Base-by-base conservation (phyloP, 2,113 vertebrate species). In the Neodontobutis hainanensis region DNA sequence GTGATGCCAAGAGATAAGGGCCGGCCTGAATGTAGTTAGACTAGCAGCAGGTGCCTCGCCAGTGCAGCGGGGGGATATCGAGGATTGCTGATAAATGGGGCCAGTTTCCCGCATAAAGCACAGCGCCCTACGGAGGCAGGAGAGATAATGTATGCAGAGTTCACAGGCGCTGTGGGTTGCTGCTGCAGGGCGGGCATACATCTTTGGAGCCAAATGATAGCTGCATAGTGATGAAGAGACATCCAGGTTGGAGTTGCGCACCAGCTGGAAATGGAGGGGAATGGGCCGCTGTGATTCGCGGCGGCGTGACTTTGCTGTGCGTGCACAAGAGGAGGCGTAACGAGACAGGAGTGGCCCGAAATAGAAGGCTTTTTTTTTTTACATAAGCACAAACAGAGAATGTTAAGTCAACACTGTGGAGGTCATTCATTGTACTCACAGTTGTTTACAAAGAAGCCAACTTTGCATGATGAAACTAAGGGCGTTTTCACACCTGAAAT, bases 61-160 rank as follows among this genome's bases (percentile, higher is more conserved):
- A 52, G 67, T 10, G 78, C 61, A 35, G 61, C 27, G 56, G 76
- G 69, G 72, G 76, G 55, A 55, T 67, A 42, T 56, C 27, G 69
- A 80, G 80, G 71, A 80, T 66, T 12, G 74, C 80, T 82, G 83
- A 88, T 83, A 81, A 87, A 88, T 81, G 74, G 76, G 67, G 44
- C 74, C 65, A 55, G 77, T 80, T 83, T 81, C 71, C 69, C 6
- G 55, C 75, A 71, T 70, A 67, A 84, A 85, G 62, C 77, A 1
- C 65, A 73, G 65, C 61, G 56, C 66, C 80, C 76, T 50, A 68
- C 49, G n/a, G 74, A 79, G 81, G 52, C 47, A 57, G 5, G 56
- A 35, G 50, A 66, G 80, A 83, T 88, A 86, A 90, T 90, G 78
- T 82, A 83, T 80, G 76, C 78, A 56, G 82, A 87, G 88, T 88